These are phyloP conservation scores for Gastracanthus pulcherrimus DNA, from an alignment of 2,888 invertebrate genomes.

Conservation along the genomic window DNA sequence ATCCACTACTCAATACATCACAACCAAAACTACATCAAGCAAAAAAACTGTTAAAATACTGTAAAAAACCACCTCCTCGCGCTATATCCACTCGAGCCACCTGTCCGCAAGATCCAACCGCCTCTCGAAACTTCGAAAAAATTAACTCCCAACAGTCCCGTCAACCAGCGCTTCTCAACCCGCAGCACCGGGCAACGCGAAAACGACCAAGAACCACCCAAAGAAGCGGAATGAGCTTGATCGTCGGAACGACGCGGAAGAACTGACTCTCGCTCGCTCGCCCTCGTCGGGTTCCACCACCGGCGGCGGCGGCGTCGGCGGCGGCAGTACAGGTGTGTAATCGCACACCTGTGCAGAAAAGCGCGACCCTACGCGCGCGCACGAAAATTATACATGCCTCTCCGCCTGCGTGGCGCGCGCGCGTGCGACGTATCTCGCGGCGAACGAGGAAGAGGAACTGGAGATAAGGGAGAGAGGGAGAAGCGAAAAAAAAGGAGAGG, in stretches of 20 bases:
- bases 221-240: not conserved
- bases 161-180: not conserved
- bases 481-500: conserved; percentile 28
- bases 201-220: not conserved
- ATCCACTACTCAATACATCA: too few relatives aligned
- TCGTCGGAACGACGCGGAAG: conserved; percentile 33
- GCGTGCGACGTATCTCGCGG: conserved; percentile 50
- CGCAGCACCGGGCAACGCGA: not conserved
- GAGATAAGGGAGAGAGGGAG: conserved; percentile 47
- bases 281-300: conserved; percentile 30
- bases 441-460: conserved; percentile 36
- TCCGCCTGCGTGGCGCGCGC: not conserved
- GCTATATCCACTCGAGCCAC: not conserved
- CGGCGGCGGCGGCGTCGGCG: not conserved
- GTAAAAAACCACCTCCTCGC: not conserved
- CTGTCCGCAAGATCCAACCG: not conserved
- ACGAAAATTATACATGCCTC: conserved; percentile 33
- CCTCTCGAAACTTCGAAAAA: not conserved
- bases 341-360: conserved; percentile 52
- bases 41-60: too few relatives aligned
- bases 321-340: conserved; percentile 44
- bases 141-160: too few relatives aligned
- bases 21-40: too few relatives aligned
- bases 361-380: not conserved
- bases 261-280: conserved; percentile 20